Conservation (phyloP, 2,888 invertebrate genomes). For the Eremobia ochroleuca region DNA sequence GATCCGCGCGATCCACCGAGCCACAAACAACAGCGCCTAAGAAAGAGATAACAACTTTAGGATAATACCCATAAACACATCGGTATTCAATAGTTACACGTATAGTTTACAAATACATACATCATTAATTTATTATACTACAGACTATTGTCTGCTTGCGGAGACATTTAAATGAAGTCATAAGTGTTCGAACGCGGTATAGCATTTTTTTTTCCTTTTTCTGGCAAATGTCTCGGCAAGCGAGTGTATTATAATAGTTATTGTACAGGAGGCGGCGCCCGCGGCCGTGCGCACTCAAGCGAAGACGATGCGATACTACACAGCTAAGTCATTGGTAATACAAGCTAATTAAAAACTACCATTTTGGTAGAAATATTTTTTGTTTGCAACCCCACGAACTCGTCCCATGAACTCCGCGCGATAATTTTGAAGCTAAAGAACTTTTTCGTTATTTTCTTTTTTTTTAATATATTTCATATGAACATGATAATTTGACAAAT, state of each 20-base stretch:
- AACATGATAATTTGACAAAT: constrained; percentile 46
- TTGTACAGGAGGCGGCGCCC: constrained; percentile 81
- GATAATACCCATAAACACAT: constrained; percentile 88
- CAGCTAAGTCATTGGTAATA: constrained; percentile 68
- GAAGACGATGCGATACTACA: constrained; percentile 71
- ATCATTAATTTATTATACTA: constrained; percentile 71
- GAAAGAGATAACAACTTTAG: constrained; percentile 90
- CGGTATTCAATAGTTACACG: constrained; percentile 82
- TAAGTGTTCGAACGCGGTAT: constrained; percentile 66
- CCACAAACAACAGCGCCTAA: constrained; percentile 90
- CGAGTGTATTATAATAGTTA: constrained; percentile 79
- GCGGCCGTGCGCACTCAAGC: constrained; percentile 72
- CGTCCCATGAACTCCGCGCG: constrained; percentile 32
- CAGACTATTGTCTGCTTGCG: constrained; percentile 76
- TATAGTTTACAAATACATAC: constrained; percentile 80
- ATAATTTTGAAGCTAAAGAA: constrained; percentile 31
- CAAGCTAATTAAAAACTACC: constrained; percentile 67
- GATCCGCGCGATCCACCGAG: constrained; percentile 80
- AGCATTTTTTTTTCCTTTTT: constrained; percentile 46
- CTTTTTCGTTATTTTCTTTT: constrained; percentile 21
- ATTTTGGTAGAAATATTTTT: constrained; percentile 64
- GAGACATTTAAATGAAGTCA: constrained; percentile 75
- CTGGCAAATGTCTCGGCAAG: constrained; percentile 79
- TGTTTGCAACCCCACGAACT: constrained; percentile 47
- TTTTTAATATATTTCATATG: constrained; percentile 27